Base-by-base conservation (phyloP, 2,113 vertebrate genomes). In the Bettongia penicillata region DNA sequence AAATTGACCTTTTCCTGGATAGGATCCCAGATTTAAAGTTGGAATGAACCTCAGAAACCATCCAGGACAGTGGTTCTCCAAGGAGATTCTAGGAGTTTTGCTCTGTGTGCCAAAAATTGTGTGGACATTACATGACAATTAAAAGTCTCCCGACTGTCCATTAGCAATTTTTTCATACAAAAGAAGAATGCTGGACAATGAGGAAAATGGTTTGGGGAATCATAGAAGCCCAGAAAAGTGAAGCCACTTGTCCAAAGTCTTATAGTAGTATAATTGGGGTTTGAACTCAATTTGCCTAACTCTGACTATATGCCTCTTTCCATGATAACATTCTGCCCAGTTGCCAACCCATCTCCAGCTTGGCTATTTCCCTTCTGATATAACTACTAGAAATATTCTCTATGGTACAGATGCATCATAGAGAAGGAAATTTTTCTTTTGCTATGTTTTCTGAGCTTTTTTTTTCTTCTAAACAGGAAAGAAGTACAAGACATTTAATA, bases 401-500 rank as follows among this genome's bases (percentile, higher is more conserved):
- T 37, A 2, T 26, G 50, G 55, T 31, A 37, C 51, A 77, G 93
- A 31, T 47, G 53, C 61, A 51, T n/a, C 12, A 28, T 0, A 12
- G 25, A 3, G 47, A 89, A 6, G 28, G 24, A 43, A 93, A 1
- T 52, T 61, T 55, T 90, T 24, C 23, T 53, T 61, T 68, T 89
- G 89, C 25, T 22, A 25, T 31, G 48, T 61, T 93, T 93, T 96
- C 95, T 92, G 91, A 51, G 53, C 93, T 92, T 96, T 77, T 37
- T 16, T 14, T 22, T 90, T 53, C 37, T 57, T 43, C 55, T 93
- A 31, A 94, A 52, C 25, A n/a, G 95, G 93, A 95, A 96, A 97
- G 92, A 96, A 95, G 90, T 55, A 90, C 91, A 61, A 68, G 93
- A 50, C 91, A 93, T 93, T 94, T 91, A 19, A 37, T 47, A 84